Evolutionary conservation across 2,113 vertebrate species (phyloP).

Genomic region (Hystrix brachyura): DNA sequence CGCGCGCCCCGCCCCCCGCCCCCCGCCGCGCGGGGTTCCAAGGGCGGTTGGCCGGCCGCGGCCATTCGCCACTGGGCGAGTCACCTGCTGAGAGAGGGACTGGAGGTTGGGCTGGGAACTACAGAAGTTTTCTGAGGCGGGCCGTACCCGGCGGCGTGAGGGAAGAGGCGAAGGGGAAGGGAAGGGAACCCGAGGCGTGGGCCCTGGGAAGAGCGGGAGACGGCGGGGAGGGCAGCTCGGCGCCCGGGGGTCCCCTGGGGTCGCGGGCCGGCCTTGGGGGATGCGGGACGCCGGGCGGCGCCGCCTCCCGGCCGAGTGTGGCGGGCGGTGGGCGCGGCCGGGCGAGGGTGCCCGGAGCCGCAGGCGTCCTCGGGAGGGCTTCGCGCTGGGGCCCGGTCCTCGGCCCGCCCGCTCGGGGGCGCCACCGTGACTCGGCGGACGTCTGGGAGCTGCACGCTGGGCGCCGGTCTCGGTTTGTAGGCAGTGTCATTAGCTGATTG

Average conservation of each 20-base stretch:
- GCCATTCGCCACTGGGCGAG: slow-evolving; percentile 52
- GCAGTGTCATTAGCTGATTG: slow-evolving; percentile 97
- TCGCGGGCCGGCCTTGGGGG: neutral
- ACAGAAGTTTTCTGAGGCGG: slow-evolving; percentile 50
- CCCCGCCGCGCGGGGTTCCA: slow-evolving; percentile 64
- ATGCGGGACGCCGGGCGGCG: slow-evolving; percentile 17
- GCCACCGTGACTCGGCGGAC: slow-evolving; percentile 22
- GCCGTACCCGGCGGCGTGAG: neutral
- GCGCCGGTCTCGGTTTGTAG: slow-evolving; percentile 92
- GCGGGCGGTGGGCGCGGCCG: slow-evolving; percentile 73
- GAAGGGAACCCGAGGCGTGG: neutral
- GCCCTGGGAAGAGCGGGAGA: neutral
- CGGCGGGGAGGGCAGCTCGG: neutral
- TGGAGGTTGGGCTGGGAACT: slow-evolving; percentile 26
- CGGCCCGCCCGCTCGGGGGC: neutral
- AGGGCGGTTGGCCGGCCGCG: slow-evolving; percentile 74
- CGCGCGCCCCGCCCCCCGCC: slow-evolving; percentile 52
- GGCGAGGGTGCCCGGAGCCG: neutral
- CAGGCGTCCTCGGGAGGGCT: neutral
- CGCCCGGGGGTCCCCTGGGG: neutral
- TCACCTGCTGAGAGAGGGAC: neutral
- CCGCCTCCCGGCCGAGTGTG: slow-evolving; percentile 75
- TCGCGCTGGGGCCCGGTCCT: neutral
- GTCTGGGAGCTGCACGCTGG: slow-evolving; percentile 47
- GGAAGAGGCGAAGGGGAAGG: neutral